Percentiles rank a stretch among this genome's conserved stretches.
Evolutionary conservation across 35 echinoderm and acorn worm genomes (phyloP).

Genomic region (Heliocidaris tuberculata): DNA sequence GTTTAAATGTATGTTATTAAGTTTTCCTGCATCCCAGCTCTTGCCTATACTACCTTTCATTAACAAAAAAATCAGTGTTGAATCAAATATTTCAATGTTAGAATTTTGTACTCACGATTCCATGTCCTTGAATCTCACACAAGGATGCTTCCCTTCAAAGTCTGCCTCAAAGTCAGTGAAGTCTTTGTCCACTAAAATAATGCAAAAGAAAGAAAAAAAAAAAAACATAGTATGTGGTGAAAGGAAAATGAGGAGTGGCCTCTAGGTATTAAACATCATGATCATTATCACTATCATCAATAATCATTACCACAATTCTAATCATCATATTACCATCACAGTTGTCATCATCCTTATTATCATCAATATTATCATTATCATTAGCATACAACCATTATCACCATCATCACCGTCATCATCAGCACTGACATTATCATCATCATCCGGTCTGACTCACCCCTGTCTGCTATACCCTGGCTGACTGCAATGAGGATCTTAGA

Average conservation of each 20-base stretch:
- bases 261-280: neutral
- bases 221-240: too few species aligned
- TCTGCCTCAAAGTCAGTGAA: constrained; percentile 66
- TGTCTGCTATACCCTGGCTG: constrained; percentile 40
- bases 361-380: neutral
- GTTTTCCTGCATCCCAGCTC: too few species aligned
- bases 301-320: neutral
- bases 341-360: neutral
- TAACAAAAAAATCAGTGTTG: too few species aligned
- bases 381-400: neutral
- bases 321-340: neutral
- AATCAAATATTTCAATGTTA: too few species aligned
- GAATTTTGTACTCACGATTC: constrained; percentile 61
- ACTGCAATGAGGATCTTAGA: constrained; percentile 62
- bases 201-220: too few species aligned
- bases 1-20: too few species aligned
- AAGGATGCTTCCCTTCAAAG: constrained; percentile 86
- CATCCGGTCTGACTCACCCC: constrained; percentile 12
- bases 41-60: too few species aligned
- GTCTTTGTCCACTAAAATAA: neutral
- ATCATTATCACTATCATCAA: neutral
- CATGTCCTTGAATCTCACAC: constrained; percentile 72
- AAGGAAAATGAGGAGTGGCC: too few species aligned
- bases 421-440: neutral
- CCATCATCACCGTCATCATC: neutral